These are phyloP conservation scores for Cichladusa arquata DNA, from an alignment of 2,113 vertebrate species.

Conservation along the genomic window DNA sequence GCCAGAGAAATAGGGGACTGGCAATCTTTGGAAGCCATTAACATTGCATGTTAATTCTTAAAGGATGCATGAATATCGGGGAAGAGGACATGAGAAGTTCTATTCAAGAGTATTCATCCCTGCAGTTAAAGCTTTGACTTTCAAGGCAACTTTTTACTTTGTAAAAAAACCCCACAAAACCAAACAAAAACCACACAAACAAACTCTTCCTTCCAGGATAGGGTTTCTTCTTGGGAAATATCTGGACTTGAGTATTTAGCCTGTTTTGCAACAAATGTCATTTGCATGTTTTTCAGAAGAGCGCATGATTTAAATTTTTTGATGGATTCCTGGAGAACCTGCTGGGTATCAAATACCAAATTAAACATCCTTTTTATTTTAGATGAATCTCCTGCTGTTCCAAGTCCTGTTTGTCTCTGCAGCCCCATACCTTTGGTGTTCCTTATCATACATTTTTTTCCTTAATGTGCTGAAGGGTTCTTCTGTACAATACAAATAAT, in stretches of 20 bases:
- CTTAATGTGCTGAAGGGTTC: neutral
- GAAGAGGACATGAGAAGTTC: neutral
- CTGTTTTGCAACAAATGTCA: neutral
- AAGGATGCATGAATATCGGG: neutral
- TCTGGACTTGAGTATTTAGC: neutral
- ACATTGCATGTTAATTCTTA: neutral
- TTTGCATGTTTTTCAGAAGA: conserved; percentile 18
- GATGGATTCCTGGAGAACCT: neutral
- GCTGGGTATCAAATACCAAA: neutral
- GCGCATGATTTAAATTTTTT: neutral
- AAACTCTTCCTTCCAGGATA: neutral
- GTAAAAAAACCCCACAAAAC: fast-evolving
- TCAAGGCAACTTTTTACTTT: neutral
- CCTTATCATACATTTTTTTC: neutral
- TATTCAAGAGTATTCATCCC: neutral
- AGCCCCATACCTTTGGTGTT: neutral
- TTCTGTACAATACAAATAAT: conserved; percentile 31
- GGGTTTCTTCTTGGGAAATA: neutral
- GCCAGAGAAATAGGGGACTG: neutral
- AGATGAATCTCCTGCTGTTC: neutral
- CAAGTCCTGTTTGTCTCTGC: neutral
- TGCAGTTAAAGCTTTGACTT: neutral
- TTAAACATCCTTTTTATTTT: neutral
- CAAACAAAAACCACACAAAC: neutral
- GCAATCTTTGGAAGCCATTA: neutral